Evolutionary conservation across 2,797 vertebrate genomes (phyloP).

Genomic region (Orientallactaga sibirica): DNA sequence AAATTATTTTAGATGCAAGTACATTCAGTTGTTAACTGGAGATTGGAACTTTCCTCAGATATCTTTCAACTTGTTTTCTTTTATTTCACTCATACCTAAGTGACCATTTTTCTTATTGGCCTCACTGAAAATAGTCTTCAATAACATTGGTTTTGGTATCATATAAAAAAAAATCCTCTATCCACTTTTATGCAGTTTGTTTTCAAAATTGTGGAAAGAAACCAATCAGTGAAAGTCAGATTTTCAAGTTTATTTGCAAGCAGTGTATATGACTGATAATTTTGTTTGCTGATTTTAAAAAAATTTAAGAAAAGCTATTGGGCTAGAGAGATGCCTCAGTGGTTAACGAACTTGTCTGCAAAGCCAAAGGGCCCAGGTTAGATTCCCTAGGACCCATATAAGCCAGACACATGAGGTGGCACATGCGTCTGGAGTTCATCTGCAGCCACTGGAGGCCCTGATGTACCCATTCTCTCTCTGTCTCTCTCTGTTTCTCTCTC

Average conservation of each 20-base stretch:
- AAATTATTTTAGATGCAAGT: background rate
- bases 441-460: no score
- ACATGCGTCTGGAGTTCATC: no score
- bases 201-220: slow-evolving; percentile 48
- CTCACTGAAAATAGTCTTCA: slow-evolving; percentile 43
- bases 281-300: slow-evolving; percentile 32
- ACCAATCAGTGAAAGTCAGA: slow-evolving; percentile 22
- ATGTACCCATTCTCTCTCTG: no score
- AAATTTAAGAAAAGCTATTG: no score
- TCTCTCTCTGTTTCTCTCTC: no score
- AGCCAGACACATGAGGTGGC: no score
- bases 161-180: background rate
- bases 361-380: no score
- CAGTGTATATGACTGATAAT: background rate
- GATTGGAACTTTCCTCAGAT: background rate
- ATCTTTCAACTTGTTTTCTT: background rate
- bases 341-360: no score
- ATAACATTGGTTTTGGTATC: background rate
- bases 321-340: no score
- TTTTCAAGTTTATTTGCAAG: slow-evolving; percentile 17
- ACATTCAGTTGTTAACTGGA: background rate
- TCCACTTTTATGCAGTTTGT: background rate
- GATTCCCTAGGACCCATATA: no score
- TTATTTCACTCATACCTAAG: slow-evolving; percentile 29
- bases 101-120: slow-evolving; percentile 28